These are phyloP conservation scores for Parelbella ahira DNA, from an alignment of 2,888 invertebrate genomes.

Conservation along the genomic window DNA sequence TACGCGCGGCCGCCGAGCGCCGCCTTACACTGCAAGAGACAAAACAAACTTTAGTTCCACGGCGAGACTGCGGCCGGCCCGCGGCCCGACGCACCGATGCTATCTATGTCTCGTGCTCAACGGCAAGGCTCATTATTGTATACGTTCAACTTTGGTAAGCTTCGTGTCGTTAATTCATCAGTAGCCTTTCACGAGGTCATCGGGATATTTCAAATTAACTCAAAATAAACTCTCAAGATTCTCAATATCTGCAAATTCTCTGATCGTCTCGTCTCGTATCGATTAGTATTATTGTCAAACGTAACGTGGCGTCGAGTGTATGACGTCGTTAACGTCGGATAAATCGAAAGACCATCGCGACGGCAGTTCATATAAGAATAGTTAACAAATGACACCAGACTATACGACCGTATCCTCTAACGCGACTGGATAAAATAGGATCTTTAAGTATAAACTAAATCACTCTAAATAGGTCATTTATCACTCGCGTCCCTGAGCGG, in stretches of 20 bases:
- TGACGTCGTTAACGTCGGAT: not conserved
- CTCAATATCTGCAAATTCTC: too few relatives aligned
- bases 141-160: too few relatives aligned
- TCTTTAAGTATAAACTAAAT: conserved; percentile 10
- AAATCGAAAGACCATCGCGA: conserved; percentile 3
- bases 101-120: too few relatives aligned
- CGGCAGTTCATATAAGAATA: conserved; percentile 60
- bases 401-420: conserved; percentile 14
- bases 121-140: too few relatives aligned
- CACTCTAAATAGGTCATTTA: not conserved
- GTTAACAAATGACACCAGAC: conserved; percentile 44
- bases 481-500: conserved; percentile 5
- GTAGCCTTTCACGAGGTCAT: too few relatives aligned
- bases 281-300: not conserved
- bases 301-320: too few relatives aligned
- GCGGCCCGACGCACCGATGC: too few relatives aligned
- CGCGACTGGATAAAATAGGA: not conserved
- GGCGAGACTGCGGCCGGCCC: too few relatives aligned
- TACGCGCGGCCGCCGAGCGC: conserved; percentile 34
- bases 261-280: conserved; percentile 4
- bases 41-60: conserved; percentile 32
- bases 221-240: too few relatives aligned
- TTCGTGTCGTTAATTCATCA: too few relatives aligned
- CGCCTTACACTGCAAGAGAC: conserved; percentile 61
- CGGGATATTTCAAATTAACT: too few relatives aligned